A percentile compares a stretch with the other conserved stretches of the same genome.
These are phyloP conservation scores for Heliconius ethilla DNA, from an alignment of 2,888 invertebrate species.

Conservation along the genomic window DNA sequence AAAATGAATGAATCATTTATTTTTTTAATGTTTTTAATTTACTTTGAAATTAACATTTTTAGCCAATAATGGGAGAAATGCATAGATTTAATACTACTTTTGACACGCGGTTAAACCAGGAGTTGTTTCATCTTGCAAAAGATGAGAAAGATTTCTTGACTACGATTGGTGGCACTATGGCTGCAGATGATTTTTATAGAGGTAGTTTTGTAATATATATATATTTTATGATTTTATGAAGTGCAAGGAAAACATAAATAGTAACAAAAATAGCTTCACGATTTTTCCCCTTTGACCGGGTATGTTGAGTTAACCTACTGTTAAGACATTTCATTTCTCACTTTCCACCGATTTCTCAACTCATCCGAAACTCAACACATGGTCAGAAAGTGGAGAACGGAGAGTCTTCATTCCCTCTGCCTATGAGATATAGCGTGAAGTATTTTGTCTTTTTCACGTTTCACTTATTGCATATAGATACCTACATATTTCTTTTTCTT, in stretches of 20 bases:
- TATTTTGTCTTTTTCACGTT: neutral
- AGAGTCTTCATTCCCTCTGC: no score
- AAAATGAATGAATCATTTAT: neutral
- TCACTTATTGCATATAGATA: neutral
- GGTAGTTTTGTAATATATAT: slow-evolving; percentile 63
- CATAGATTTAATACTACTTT: slow-evolving; percentile 78
- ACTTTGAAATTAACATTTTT: slow-evolving; percentile 40
- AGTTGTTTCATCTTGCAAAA: slow-evolving; percentile 71
- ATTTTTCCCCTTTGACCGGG: neutral
- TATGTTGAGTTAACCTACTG: neutral
- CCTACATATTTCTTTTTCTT: neutral
- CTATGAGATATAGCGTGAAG: no score
- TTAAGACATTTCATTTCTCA: neutral
- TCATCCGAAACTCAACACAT: neutral
- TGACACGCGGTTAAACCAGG: slow-evolving; percentile 79
- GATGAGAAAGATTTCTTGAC: slow-evolving; percentile 76
- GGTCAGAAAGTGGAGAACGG: neutral
- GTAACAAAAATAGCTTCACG: no score
- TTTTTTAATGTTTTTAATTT: neutral
- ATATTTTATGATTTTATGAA: no score
- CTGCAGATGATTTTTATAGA: slow-evolving; percentile 91
- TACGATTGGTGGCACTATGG: slow-evolving; percentile 86
- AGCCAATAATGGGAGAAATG: slow-evolving; percentile 80
- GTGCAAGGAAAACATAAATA: no score
- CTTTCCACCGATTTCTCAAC: neutral